These are phyloP conservation scores for Sarcophaga subvicina DNA, from an alignment of 2,888 invertebrate genomes.

Conservation along the genomic window DNA sequence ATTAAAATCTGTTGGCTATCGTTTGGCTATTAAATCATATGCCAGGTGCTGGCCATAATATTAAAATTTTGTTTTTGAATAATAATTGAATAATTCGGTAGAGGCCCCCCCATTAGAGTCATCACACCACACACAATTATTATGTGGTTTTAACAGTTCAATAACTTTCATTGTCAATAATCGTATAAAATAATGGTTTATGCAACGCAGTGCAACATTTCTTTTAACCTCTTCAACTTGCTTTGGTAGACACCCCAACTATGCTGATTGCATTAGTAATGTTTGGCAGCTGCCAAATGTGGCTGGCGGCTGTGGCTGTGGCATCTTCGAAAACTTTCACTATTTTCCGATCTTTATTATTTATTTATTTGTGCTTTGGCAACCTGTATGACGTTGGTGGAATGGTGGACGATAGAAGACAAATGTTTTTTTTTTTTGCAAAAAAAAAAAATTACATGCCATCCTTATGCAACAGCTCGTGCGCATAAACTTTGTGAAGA, in stretches of 20 bases:
- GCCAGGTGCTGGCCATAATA: too few species aligned
- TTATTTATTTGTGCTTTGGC: background rate
- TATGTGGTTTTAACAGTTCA: conserved; percentile 40
- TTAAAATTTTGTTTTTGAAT: too few species aligned
- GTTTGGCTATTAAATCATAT: too few species aligned
- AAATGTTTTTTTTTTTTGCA: background rate
- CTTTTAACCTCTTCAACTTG: conserved; percentile 55
- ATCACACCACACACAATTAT: background rate
- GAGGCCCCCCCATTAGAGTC: background rate
- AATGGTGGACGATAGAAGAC: background rate
- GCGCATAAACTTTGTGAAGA: background rate
- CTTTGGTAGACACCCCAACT: background rate
- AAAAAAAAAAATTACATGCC: background rate
- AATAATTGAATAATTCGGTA: too few species aligned
- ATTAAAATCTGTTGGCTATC: too few species aligned
- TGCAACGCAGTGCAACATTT: conserved; percentile 37
- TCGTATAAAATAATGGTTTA: conserved; percentile 34
- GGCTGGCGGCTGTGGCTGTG: background rate
- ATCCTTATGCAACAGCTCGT: conserved; percentile 61
- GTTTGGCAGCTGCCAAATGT: conserved; percentile 10
- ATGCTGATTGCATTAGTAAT: background rate
- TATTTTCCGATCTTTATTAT: conserved; percentile 32
- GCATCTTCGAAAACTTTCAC: conserved; percentile 63
- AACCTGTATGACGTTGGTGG: conserved; percentile 23
- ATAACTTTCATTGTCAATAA: conserved; percentile 44